Base-by-base conservation (phyloP, 1,140 invertebrate genomes). In the Platorchestia sp. region DNA sequence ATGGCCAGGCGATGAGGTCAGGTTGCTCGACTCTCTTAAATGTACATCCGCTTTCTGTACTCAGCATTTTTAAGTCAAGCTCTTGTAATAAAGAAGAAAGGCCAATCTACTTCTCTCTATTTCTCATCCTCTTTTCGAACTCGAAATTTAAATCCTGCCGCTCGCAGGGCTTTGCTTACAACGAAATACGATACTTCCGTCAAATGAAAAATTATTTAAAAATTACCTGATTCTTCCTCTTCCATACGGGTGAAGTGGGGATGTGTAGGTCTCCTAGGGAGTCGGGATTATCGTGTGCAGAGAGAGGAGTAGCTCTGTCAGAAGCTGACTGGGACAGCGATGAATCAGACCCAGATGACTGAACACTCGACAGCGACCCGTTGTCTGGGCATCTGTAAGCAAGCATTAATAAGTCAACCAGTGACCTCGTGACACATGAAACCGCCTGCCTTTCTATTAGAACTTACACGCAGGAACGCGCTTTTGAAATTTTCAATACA, bases 321-420 rank as follows among this genome's bases (percentile, higher is more conserved):
- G 96, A 96, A 14, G 96, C 95, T 19, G 96, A 96, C 95, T 96
- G 96, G 5, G 97, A 97, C n/a, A 97, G 95, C 95, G 97, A 97
- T 95, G 97, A 97, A 96, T 98, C 98, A 96, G 98, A 98, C 41
- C 98, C 98, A 0, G 98, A 98, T 96, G 98, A 98, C 97, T 98
- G 98, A 7, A 98, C 98, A 96, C 98, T 98, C 42, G 98, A 98
- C 42, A 98, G 97, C 96, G 98, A 98, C 86, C 98, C 98, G 96
- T 98, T 98, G 95, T 96, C 96, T 6, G 96, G 96, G 40, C 96
- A 96, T 75, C 96, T 96, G 86, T 42, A 93, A 43, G 59, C 59
- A 75, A 75, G 59, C 27, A 1, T 1, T 36, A 75, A 36, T 75
- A 75, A 22, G 59, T 75, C 10, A 75, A 75, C 59, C 14, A 75